Base-by-base conservation (phyloP, 2,797 vertebrate genomes). In the Chelidonichthys spinosus region DNA sequence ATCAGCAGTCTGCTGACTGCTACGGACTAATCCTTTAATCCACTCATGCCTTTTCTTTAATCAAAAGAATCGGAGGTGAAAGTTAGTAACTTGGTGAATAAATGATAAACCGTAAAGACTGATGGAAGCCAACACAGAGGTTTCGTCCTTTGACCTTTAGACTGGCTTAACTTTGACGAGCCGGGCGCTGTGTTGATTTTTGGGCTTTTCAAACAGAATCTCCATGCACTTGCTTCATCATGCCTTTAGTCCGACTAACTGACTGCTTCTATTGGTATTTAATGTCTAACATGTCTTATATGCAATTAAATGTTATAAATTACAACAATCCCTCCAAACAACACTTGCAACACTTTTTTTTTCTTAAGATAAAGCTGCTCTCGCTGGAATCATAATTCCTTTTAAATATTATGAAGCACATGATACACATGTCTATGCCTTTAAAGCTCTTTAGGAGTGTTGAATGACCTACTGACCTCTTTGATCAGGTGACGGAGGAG, bases 1-100 rank as follows among this genome's bases (percentile, higher is more conserved):
- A 77, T 74, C 61, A 76, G n/a, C 61, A 47, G 69, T 63, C 52
- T 72, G 44, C 40, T 17, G 61, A 78, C 53, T 58, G 63, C 63
- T 32, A 15, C 7, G 74, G 76, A 80, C 74, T 90, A 90, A 92
- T 91, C 88, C 73, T 74, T 82, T 89, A 91, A 93, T 90, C 84
- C 78, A 79, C 52, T 42, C 33, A 46, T 8, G 49, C 18, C 46
- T 68, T 47, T 43, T 81, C 53, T 78, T 82, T 86, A 78, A 89
- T 89, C 72, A 80, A 79, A 83, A 78, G 25, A 25, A 25, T 25
- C 25, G 25, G 25, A 25, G 25, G 25, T 25, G 25, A 25, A 25
- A 25, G 25, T 25, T 25, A 25, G 25, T 25, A 25, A 25, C 25
- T 25, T 9, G 46, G 70, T 79, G 55, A 78, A 82, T 79, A 35